A percentile compares a stretch with the other conserved stretches of the same genome.
phyloP scores from a whole-genome alignment of 2,797 vertebrate genomes.

The Cottoperca gobio region DNA sequence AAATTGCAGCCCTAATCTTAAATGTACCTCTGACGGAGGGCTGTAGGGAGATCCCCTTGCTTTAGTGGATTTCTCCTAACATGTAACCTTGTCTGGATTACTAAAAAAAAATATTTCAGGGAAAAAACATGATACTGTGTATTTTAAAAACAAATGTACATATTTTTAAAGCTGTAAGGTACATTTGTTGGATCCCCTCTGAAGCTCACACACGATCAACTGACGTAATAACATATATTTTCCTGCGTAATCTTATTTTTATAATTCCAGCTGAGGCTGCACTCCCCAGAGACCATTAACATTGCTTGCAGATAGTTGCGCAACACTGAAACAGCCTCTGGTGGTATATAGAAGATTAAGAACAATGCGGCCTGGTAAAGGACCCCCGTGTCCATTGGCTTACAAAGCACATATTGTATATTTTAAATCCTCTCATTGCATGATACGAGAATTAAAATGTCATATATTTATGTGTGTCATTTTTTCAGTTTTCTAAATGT shows the following conservation, averaged over 20 bases:
- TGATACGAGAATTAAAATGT: slow-evolving; percentile 42
- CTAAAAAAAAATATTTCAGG: too few species aligned
- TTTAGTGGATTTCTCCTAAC: slow-evolving; percentile 12
- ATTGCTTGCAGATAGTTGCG: slow-evolving; percentile 66
- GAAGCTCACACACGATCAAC: slow-evolving; percentile 15
- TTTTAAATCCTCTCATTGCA: slow-evolving; percentile 69
- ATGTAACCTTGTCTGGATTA: background rate
- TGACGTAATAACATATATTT: slow-evolving; percentile 44
- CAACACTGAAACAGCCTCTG: slow-evolving; percentile 60
- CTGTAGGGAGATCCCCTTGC: background rate
- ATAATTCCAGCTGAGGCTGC: slow-evolving; percentile 45
- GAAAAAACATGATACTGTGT: background rate
- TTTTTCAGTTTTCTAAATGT: slow-evolving; percentile 52
- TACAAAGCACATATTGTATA: slow-evolving; percentile 38
- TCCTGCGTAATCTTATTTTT: slow-evolving; percentile 50
- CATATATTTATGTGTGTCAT: slow-evolving; percentile 31
- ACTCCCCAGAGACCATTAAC: slow-evolving; percentile 60
- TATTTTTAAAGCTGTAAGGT: slow-evolving; percentile 5
- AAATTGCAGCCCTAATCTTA: background rate
- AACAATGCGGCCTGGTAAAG: slow-evolving; percentile 60
- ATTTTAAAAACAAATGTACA: background rate
- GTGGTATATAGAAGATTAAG: slow-evolving; percentile 73
- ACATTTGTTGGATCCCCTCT: slow-evolving; percentile 20
- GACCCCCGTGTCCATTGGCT: slow-evolving; percentile 37
- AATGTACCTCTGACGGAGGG: background rate